A percentile compares a stretch with the other conserved stretches of the same genome.
These are phyloP conservation scores for Torymus auratus DNA, from an alignment of 2,888 invertebrate species.

Conservation along the genomic window DNA sequence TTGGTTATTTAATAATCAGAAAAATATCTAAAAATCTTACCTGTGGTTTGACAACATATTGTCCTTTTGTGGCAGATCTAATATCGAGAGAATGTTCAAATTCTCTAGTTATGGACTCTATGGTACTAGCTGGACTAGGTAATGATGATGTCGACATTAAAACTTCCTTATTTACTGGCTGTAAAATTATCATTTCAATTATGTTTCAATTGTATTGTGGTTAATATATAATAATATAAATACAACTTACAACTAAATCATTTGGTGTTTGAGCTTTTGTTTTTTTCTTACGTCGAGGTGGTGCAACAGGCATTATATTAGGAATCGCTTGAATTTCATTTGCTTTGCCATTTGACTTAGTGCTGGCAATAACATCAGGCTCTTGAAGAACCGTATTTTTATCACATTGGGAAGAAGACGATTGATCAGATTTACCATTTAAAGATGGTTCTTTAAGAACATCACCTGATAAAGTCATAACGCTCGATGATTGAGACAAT, in stretches of 20 bases:
- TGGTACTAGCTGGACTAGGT: slow-evolving; percentile 87
- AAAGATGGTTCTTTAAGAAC: slow-evolving; percentile 68
- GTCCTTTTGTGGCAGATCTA: slow-evolving; percentile 81
- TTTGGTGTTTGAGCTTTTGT: slow-evolving; percentile 76
- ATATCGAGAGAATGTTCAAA: slow-evolving; percentile 89
- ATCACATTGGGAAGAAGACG: slow-evolving; percentile 67
- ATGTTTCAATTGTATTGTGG: no score
- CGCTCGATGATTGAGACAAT: slow-evolving; percentile 73
- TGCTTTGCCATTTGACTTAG: slow-evolving; percentile 80
- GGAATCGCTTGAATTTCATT: slow-evolving; percentile 69
- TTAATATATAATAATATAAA: neutral
- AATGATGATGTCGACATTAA: slow-evolving; percentile 79
- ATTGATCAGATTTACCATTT: slow-evolving; percentile 67
- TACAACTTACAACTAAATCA: slow-evolving; percentile 73
- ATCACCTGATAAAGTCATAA: slow-evolving; percentile 72
- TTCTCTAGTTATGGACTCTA: slow-evolving; percentile 87
- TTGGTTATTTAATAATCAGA: neutral
- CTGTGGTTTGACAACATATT: slow-evolving; percentile 81
- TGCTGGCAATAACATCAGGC: slow-evolving; percentile 95
- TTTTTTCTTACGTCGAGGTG: slow-evolving; percentile 89
- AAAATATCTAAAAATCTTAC: slow-evolving; percentile 69
- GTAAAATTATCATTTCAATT: slow-evolving; percentile 44
- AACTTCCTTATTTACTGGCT: slow-evolving; percentile 76
- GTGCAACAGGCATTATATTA: slow-evolving; percentile 81
- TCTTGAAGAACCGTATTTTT: slow-evolving; percentile 80